Conservation (phyloP, 2,888 invertebrate species). For the Pristionchus entomophagus region DNA sequence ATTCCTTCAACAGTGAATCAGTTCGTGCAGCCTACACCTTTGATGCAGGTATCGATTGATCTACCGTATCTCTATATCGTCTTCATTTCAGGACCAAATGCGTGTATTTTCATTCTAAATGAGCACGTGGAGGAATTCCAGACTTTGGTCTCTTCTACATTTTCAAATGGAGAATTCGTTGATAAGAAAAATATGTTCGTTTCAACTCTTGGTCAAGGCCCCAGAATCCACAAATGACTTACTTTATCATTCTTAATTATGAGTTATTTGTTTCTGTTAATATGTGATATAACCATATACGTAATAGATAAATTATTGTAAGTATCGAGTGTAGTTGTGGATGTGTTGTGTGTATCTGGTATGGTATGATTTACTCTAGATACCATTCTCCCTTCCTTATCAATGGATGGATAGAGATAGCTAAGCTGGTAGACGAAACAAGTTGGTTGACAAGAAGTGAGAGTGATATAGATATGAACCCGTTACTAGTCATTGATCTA, state of each 20-base stretch:
- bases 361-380: conserved; percentile 1
- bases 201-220: not conserved
- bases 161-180: not conserved
- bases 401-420: conserved; percentile 37
- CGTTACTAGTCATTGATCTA: conserved; percentile 20
- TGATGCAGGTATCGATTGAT: conserved; percentile 86
- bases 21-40: conserved; percentile 91
- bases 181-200: not conserved
- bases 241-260: not conserved
- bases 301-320: too few species aligned
- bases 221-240: not conserved
- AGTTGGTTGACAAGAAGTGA: conserved; percentile 5
- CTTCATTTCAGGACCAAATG: conserved; percentile 58
- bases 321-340: too few species aligned
- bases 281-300: too few species aligned
- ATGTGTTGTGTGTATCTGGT: conserved; percentile 17
- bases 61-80: not conserved
- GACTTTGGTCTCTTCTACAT: not conserved
- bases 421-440: conserved; percentile 32
- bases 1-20: conserved; percentile 84
- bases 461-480: conserved; percentile 6
- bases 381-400: conserved; percentile 20
- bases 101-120: conserved; percentile 54
- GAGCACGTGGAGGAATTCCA: not conserved
- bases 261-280: not conserved